A percentile compares a stretch with the other conserved stretches of the same genome.
Evolutionary conservation across 2,888 invertebrate genomes (phyloP).

Genomic region (Netelia inedita): DNA sequence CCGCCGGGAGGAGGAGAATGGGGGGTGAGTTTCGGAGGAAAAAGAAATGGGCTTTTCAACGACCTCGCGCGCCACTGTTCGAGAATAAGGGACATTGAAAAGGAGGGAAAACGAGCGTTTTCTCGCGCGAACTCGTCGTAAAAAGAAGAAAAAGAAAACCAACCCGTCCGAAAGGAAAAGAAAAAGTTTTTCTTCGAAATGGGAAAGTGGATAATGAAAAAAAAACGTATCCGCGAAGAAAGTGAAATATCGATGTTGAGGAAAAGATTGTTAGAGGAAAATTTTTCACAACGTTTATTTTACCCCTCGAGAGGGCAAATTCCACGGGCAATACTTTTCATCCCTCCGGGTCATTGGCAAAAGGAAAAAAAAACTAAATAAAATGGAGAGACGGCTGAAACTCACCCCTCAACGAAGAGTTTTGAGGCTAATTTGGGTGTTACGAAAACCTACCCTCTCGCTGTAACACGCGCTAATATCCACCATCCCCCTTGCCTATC

Average conservation of each 20-base stretch:
- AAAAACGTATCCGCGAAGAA: neutral
- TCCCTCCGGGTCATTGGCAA: constrained; percentile 20
- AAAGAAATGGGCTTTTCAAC: constrained; percentile 56
- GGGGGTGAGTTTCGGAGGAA: constrained; percentile 1
- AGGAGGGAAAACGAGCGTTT: constrained; percentile 39
- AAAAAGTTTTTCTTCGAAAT: constrained; percentile 18
- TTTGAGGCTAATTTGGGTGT: constrained; percentile 79
- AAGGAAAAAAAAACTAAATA: constrained; percentile 75
- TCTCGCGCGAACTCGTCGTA: constrained; percentile 32
- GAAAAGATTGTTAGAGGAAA: no score
- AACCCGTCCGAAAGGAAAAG: neutral
- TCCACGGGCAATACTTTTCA: no score
- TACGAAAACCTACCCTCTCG: constrained; percentile 71
- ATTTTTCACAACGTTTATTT: no score
- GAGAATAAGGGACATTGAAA: constrained; percentile 43
- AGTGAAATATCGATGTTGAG: constrained; percentile 3
- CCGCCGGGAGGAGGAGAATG: neutral
- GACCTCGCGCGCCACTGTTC: constrained; percentile 33
- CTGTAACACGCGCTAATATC: constrained; percentile 46
- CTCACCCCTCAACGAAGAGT: constrained; percentile 46
- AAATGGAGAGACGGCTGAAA: constrained; percentile 22
- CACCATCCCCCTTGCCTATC: neutral
- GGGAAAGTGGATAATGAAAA: constrained; percentile 23
- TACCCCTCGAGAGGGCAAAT: no score
- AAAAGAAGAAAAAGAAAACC: neutral